These are phyloP conservation scores for Linnaemya vulpina DNA, from an alignment of 2,888 invertebrate genomes.

Conservation along the genomic window DNA sequence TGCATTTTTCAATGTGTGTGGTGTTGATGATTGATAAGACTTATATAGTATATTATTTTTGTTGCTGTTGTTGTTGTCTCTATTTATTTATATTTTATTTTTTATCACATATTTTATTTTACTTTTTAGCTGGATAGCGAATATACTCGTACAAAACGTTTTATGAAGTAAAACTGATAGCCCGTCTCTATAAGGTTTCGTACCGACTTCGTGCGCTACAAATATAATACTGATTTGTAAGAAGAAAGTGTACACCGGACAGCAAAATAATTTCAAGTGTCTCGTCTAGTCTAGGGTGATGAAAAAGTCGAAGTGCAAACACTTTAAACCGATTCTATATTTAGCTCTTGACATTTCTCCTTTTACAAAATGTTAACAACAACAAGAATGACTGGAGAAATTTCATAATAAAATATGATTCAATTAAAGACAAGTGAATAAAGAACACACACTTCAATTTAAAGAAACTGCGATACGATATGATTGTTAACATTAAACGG, in stretches of 20 bases:
- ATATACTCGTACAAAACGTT: constrained; percentile 10
- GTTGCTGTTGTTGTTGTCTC: constrained; percentile 16
- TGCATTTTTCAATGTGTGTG: background rate
- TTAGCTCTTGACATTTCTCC: constrained; percentile 1
- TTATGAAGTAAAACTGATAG: background rate
- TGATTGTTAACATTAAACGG: constrained; percentile 39
- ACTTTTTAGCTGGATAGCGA: constrained; percentile 22
- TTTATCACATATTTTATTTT: background rate
- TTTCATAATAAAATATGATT: constrained; percentile 35
- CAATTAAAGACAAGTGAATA: constrained; percentile 4
- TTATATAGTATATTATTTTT: background rate
- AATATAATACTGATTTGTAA: constrained; percentile 56
- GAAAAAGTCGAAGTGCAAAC: constrained; percentile 54
- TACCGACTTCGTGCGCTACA: constrained; percentile 55
- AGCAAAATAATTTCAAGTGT: constrained; percentile 4
- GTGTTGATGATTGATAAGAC: constrained; percentile 40
- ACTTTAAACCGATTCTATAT: constrained; percentile 30
- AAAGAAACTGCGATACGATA: constrained; percentile 32
- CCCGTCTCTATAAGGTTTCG: constrained; percentile 11
- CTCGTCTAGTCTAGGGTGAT: constrained; percentile 49
- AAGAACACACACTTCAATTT: constrained; percentile 20
- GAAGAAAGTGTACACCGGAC: constrained; percentile 31
- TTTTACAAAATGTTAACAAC: constrained; percentile 3
- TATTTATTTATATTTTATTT: background rate
- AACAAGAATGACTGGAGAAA: constrained; percentile 35